Evolutionary conservation across 2,888 invertebrate species (phyloP), one percentile per base, ranked within the genome.

Genomic region (Zygaena filipendulae): DNA sequence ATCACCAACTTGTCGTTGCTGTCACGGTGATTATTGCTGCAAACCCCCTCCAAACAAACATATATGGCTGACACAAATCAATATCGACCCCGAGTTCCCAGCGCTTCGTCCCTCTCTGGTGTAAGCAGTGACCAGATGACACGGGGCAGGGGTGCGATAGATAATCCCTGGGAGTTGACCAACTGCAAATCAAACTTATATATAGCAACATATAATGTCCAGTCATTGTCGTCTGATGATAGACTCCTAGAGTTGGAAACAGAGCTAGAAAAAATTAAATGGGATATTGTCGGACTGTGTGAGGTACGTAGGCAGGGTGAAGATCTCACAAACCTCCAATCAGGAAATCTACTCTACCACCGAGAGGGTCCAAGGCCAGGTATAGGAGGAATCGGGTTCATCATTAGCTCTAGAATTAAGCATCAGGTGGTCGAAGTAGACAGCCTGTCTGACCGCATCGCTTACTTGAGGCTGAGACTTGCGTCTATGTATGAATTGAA

Each of bases 201-300:
- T 25, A 11, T 36, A 3, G 35, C 30, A 29, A 39, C 37, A 11
- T 25, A 34, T 12, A 39, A 39, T 18, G 31, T 29, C 8, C 33
- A 36, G 34, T 32, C 37, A 14, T 11, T 39, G 22, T 25, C 28
- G 23, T 11, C 29, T 23, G 29, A 34, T 7, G 8, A 23, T n/a
- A 32, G 32, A 21, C 6, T 36, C 27, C 2, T 16, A 20, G 35
- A 39, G 29, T 23, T 44, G 9, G 25, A 39, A 38, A 18, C 33
- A 11, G 37, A 40, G 4, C 22, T 39, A 30, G 20, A 11, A 29
- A n/a, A 11, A 11, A 39, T 42, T 28, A 43, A 41, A 34, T 43
- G 38, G 41, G 39, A 44, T 16, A 25, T 44, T 5, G 36, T 43
- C 4, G 43, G 42, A 0, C 31, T 46, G 8, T 33, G 39, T 21